Evolutionary conservation across 1,140 invertebrate genomes (phyloP).

Genomic region (Sycophaga agraensis): DNA sequence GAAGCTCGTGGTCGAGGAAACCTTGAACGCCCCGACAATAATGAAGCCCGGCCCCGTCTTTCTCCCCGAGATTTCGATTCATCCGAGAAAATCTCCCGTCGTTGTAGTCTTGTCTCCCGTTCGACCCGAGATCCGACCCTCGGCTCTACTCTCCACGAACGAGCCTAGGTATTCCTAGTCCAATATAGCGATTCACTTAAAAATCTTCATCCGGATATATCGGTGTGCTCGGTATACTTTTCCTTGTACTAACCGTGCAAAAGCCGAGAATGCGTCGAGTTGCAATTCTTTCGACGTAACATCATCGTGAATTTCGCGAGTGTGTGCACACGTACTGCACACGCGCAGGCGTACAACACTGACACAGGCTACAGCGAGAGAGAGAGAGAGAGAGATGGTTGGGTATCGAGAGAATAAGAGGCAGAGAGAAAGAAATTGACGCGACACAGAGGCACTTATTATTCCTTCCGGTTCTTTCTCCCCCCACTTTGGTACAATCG

Average conservation of each 20-base stretch:
- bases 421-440: not conserved
- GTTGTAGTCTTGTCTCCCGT: not conserved
- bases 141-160: no score
- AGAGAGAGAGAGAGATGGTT: not conserved
- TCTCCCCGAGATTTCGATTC: not conserved
- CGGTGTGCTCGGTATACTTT: no score
- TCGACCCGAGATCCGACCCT: no score
- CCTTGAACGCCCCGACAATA: not conserved
- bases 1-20: no score
- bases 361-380: not conserved
- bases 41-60: not conserved
- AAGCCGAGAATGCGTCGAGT: not conserved
- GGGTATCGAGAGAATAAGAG: not conserved
- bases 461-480: conserved; percentile 10
- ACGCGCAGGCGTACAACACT: no score
- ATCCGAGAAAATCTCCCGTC: not conserved
- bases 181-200: no score
- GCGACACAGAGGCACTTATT: conserved; percentile 1
- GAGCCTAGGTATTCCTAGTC: no score
- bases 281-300: conserved; percentile 1
- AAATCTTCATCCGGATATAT: no score
- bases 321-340: no score
- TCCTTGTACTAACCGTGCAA: no score
- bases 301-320: not conserved
- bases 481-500: no score